These are phyloP conservation scores for Cichladusa arquata DNA, from an alignment of 2,113 vertebrate species.

Conservation along the genomic window DNA sequence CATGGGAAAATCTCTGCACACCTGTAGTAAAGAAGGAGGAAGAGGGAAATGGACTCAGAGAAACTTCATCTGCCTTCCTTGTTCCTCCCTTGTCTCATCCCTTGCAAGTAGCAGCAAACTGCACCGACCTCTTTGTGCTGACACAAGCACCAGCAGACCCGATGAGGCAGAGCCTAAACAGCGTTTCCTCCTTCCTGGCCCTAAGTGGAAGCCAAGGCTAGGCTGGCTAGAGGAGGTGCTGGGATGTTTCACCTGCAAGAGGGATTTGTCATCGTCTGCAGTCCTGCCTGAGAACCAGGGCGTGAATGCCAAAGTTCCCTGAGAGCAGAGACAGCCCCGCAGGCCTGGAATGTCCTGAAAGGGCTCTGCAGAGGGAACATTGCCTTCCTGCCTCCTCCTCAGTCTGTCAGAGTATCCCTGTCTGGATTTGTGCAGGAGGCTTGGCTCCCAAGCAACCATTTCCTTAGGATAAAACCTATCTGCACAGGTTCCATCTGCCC, in stretches of 20 bases:
- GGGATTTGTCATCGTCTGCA: background rate
- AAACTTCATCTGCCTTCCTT: background rate
- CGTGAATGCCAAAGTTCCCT: background rate
- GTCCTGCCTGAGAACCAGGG: background rate
- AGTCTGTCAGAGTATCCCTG: background rate
- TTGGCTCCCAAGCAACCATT: background rate
- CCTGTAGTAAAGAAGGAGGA: background rate
- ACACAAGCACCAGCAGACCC: background rate
- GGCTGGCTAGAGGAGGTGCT: background rate
- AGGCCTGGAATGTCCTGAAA: conserved; percentile 1
- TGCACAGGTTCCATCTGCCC: background rate
- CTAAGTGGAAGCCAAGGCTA: background rate
- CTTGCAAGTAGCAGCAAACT: background rate
- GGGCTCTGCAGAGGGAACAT: background rate
- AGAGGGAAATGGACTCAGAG: background rate
- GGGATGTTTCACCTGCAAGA: background rate
- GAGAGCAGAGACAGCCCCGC: background rate
- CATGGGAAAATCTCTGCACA: background rate
- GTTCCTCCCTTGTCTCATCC: background rate
- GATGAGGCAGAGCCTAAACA: background rate
- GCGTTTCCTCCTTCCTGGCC: background rate
- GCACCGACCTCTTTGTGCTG: fast-evolving
- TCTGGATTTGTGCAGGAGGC: background rate
- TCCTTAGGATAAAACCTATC: background rate
- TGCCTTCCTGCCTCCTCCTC: background rate